A percentile compares a stretch with the other conserved stretches of the same genome.
These are phyloP conservation scores for Vimba vimba DNA, from an alignment of 2,113 vertebrate genomes.

Conservation along the genomic window DNA sequence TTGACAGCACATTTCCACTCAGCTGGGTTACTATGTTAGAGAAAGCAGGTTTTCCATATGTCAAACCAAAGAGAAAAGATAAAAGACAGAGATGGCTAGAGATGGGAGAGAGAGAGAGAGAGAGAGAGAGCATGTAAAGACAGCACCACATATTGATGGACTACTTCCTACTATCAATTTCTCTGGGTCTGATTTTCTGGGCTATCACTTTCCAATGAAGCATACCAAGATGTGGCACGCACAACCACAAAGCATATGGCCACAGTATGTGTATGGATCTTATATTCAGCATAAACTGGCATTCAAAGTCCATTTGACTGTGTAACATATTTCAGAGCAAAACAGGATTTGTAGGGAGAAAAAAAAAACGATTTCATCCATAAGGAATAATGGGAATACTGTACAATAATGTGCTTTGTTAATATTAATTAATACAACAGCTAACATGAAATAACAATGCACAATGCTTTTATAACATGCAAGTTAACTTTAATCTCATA, in stretches of 20 bases:
- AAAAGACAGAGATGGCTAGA: neutral
- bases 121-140: neutral
- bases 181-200: constrained; percentile 19
- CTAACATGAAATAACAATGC: neutral
- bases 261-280: constrained; percentile 5
- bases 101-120: neutral
- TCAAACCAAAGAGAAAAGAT: constrained; percentile 17
- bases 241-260: constrained; percentile 30
- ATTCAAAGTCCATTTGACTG: neutral
- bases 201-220: constrained; percentile 3
- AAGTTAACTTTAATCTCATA: neutral
- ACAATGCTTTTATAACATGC: neutral
- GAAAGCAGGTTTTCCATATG: constrained; percentile 5
- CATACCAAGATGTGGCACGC: neutral
- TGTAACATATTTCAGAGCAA: neutral
- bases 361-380: neutral
- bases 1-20: constrained; percentile 24
- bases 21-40: neutral
- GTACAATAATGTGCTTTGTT: neutral
- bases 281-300: neutral
- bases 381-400: neutral
- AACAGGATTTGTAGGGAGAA: neutral
- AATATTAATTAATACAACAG: neutral
- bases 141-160: constrained; percentile 15
- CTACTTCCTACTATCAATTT: constrained; percentile 12